phyloP scores from a whole-genome alignment of 30 jellyfish, hydroid and myxozoan species.

The Cassiopea andromeda region DNA sequence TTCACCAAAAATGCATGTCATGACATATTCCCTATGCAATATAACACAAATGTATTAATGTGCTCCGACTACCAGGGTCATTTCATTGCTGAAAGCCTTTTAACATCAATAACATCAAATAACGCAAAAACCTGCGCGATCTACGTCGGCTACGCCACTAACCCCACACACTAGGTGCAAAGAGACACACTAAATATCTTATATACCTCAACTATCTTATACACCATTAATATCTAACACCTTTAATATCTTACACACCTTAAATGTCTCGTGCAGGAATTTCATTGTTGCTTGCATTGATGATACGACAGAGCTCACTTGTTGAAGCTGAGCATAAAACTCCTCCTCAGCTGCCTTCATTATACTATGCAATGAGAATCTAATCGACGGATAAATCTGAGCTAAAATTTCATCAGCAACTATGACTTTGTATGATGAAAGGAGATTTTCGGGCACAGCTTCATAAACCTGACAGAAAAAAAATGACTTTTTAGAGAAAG shows the following conservation, averaged over 20 bases:
- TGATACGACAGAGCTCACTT: slow-evolving; percentile 34
- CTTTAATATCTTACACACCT: slow-evolving; percentile 20
- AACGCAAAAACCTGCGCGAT: no score
- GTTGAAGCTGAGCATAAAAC: slow-evolving; percentile 35
- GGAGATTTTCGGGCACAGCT: slow-evolving; percentile 84
- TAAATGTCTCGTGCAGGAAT: slow-evolving; percentile 19
- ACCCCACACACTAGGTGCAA: no score
- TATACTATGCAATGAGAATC: slow-evolving; percentile 15
- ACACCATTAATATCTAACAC: no score
- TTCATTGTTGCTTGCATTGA: slow-evolving; percentile 52
- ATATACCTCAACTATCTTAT: no score
- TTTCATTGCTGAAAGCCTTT: no score
- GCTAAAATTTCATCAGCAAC: slow-evolving; percentile 60
- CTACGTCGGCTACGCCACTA: no score
- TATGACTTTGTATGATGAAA: slow-evolving; percentile 37
- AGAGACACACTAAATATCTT: no score
- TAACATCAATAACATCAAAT: no score
- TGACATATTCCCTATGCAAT: no score
- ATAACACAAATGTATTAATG: no score
- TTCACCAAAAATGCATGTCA: no score
- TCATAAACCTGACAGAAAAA: slow-evolving; percentile 59
- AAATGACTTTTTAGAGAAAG: neutral
- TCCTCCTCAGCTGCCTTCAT: slow-evolving; percentile 58
- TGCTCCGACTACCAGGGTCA: no score
- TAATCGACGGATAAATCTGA: slow-evolving; percentile 40